Base-by-base conservation (phyloP, 2,888 invertebrate species). In the Sesamia inferens region DNA sequence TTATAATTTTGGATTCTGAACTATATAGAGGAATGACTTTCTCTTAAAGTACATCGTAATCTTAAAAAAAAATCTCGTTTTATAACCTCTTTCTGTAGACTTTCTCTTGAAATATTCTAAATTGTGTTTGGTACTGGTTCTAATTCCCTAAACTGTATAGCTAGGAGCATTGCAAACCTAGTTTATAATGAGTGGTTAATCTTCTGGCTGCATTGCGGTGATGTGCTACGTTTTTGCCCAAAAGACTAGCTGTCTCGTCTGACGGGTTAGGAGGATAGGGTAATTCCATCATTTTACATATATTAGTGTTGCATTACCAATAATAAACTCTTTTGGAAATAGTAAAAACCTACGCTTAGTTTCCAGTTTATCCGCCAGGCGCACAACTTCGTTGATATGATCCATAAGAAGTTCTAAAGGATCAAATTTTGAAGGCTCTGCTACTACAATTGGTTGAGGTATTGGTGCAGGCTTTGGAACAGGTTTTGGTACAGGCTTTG, bases 311-410 rank as follows among this genome's bases (percentile, higher is more conserved):
- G 44, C 13, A 13, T 13, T 44, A 13, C 44, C 3, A 39, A 61
- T 1, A 54, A 39, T 4, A 63, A 76, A 22, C 5, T 14, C 14
- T 19, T 19, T 31, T 4, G n/a, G 8, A 51, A 63, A 74, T 51
- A 24, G 13, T 10, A 11, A 61, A 10, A n/a, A 79, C 75, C 31
- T 75, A 75, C 75, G 61, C 48, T 55, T n/a, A 1, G 19, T 48
- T 62, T 73, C 61, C 24, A 75, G 16, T 22, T 14, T 4, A 4
- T 73, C 75, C 2, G 61, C 24, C 6, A 75, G 48, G 13, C 16
- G 22, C 19, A 75, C 0, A 48, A 61, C 74, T 62, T 75, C 61
- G 16, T 3, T 6, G 1, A 75, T 31, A 5, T 79, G 75, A 0
- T 4, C 0, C 48, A 75, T 73, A 13, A 79, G 48, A 42, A 48